Evolutionary conservation across 2,797 vertebrate genomes (phyloP).

Genomic region (Anas georgica): DNA sequence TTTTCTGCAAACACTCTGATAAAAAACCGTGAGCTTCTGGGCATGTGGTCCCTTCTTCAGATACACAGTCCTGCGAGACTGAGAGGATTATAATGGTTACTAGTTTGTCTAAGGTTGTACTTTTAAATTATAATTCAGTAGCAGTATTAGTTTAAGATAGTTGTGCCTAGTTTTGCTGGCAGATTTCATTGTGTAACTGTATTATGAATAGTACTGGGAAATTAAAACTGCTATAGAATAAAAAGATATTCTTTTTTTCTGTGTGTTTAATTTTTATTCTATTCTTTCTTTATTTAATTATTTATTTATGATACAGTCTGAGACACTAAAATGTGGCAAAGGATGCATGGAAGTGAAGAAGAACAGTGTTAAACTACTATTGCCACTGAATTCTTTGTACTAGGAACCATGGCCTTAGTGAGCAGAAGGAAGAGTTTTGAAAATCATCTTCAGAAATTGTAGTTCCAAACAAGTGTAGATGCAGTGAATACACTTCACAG

Average conservation of each 20-base stretch:
- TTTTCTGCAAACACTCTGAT: background rate
- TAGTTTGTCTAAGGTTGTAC: background rate
- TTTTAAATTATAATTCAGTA: background rate
- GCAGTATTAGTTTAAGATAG: background rate
- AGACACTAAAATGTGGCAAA: background rate
- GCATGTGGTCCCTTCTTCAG: background rate
- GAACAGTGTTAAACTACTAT: background rate
- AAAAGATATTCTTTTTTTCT: background rate
- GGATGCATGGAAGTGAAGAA: background rate
- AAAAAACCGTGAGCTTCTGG: background rate
- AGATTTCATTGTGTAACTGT: background rate
- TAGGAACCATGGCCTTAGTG: accelerated
- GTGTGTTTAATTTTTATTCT: background rate
- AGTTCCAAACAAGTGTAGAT: background rate
- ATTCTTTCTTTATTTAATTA: background rate
- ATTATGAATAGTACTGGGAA: background rate
- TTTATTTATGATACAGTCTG: background rate
- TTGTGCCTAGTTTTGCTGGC: background rate
- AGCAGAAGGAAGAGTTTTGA: background rate
- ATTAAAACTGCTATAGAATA: background rate
- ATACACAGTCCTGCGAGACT: background rate
- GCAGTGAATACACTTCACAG: background rate
- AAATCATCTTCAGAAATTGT: background rate
- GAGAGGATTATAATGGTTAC: background rate
- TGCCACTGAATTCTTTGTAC: background rate